Base-by-base conservation (phyloP, 2,113 vertebrate species). In the Psilopsiagon aurifrons region DNA sequence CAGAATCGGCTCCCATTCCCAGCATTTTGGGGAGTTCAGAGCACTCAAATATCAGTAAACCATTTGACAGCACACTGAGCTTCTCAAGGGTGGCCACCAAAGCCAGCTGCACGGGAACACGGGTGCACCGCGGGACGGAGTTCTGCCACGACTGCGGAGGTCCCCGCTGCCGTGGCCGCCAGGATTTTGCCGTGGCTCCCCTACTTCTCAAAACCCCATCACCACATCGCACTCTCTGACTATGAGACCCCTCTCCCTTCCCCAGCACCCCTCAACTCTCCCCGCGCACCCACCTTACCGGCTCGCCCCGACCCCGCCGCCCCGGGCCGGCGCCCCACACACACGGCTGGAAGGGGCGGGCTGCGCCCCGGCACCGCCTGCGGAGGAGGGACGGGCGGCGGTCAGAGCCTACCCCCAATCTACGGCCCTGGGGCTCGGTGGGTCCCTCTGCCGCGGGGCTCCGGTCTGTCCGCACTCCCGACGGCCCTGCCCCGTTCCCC, bases 321-420 rank as follows among this genome's bases (percentile, higher is more conserved):
- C 74, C 75, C 43, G n/a, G 43, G 59, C 74, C 82, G 67, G 51
- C 20, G 68, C 52, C 44, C 64, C 51, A 44, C 92, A 66, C 82
- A 86, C 70, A 83, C 82, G 82, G 87, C 57, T 16, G 59, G 82
- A 84, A 91, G 71, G 87, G 87, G 70, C 87, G 82, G 87, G 70
- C 51, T 8, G 82, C 4, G n/a, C 64, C 9, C 77, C 69, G 64
- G 92, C 27, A 70, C 92, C 86, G 76, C 92, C 87, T 77, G 76
- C 44, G 39, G 82, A 90, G 87, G 92, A 90, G 77, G 92, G 57
- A 82, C 76, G 64, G 44, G 12, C 12, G 13, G 7, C 68, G 24
- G 10, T 4, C 90, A 2, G 37, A 35, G 19, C 28, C 33, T 11
- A 49, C 43, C 17, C 46, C 13, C 37, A 19, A 16, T 15, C 51